Percentiles rank a stretch among this genome's conserved stretches.
phyloP scores from a whole-genome alignment of 2,113 vertebrate genomes.

The Propithecus coquereli region DNA sequence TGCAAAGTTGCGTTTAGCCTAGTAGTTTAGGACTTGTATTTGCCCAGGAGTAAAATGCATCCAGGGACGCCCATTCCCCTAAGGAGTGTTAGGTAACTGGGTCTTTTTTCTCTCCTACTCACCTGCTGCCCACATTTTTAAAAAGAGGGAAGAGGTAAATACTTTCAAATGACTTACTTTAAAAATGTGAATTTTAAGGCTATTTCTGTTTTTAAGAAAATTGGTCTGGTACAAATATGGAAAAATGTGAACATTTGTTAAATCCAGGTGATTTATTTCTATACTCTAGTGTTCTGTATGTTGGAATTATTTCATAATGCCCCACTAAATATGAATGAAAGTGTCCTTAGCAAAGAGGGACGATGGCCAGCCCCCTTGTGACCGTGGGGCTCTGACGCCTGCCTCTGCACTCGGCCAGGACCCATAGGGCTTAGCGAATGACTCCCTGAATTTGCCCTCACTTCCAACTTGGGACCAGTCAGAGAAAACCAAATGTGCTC shows the following conservation, averaged over 20 bases:
- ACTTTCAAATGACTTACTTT: neutral
- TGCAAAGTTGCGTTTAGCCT: neutral
- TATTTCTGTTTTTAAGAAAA: neutral
- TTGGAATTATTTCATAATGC: neutral
- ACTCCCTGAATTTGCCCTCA: no score
- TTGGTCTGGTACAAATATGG: neutral
- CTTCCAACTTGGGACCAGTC: neutral
- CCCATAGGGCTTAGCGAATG: no score
- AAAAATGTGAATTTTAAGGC: neutral
- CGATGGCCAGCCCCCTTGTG: rapidly evolving
- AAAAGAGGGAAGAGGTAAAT: neutral
- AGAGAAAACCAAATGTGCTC: neutral
- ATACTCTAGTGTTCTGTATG: neutral
- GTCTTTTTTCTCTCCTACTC: neutral
- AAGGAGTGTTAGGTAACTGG: neutral
- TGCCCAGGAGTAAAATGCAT: no score
- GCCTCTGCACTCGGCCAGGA: no score
- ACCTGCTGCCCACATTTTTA: neutral
- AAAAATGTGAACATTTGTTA: neutral
- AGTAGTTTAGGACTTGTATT: neutral
- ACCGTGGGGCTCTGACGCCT: neutral
- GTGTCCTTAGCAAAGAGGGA: neutral
- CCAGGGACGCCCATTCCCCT: neutral
- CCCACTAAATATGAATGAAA: neutral
- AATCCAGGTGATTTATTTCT: no score